Evolutionary conservation across 2,888 invertebrate species (phyloP).

Genomic region (Drosophila meridiana): DNA sequence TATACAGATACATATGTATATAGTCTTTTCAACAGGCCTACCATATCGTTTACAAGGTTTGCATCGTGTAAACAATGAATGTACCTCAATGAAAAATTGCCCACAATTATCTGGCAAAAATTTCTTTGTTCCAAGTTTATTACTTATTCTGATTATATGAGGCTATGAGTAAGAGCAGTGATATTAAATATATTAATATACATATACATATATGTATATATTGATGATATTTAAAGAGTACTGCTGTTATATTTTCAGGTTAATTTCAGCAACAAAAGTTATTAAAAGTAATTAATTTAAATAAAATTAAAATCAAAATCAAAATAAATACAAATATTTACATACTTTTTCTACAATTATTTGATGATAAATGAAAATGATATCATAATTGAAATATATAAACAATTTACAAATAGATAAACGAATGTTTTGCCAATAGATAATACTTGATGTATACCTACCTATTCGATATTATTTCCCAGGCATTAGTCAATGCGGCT

Average conservation of each 20-base stretch:
- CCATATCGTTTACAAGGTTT: not conserved
- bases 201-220: not conserved
- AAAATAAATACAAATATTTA: no score
- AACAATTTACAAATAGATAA: not conserved
- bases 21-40: not conserved
- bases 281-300: no score
- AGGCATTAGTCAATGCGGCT: slow-evolving; percentile 21
- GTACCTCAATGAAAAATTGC: not conserved
- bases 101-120: not conserved
- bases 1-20: not conserved
- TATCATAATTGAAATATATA: not conserved
- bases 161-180: not conserved
- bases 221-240: no score
- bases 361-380: slow-evolving; percentile 8
- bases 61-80: not conserved
- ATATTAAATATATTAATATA: not conserved
- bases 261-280: no score
- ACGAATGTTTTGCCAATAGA: slow-evolving; percentile 1
- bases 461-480: not conserved
- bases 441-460: not conserved
- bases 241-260: no score
- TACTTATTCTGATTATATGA: not conserved
- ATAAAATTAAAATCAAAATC: no score
- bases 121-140: not conserved
- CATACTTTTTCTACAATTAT: not conserved